Evolutionary conservation across 2,113 vertebrate genomes (phyloP), one percentile per base, ranked within the genome.

Genomic region (Brachyhypopomus occidentalis): DNA sequence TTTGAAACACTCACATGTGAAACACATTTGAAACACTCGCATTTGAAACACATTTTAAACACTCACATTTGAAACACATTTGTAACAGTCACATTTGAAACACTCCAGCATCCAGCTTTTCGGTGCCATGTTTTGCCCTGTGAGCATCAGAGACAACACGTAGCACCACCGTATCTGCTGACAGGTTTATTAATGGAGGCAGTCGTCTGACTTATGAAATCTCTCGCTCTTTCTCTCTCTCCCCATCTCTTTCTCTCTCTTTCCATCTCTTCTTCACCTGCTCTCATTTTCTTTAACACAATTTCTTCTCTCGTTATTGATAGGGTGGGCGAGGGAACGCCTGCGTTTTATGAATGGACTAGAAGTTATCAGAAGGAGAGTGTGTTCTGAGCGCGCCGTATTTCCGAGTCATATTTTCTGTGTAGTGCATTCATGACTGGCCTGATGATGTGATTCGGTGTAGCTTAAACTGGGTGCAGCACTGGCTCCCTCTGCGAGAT

Each of bases 211-310:
- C 62, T 73, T 70, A 60, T 72, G 45, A 71, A 34, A 59, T 41
- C 41, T 41, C 41, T 41, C 41, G 2, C 41, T 41, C 41, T 41
- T 9, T 41, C 41, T 41, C 41, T 41, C 41, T 41, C 41, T 41
- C 41, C 9, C 41, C 9, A 6, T 41, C 41, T 41, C 41, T 41
- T 1, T 9, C 41, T 38, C 3, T 41, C 41, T 7, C 41, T 41
- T 41, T 9, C 17, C 30, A 11, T n/a, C 4, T 79, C 7, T 66
- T 9, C 48, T 23, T 71, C 52, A 67, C 52, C 59, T 55, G 9
- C 45, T 20, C 25, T 52, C 0, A 25, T 71, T 82, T 52, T 48
- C 77, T 80, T 25, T 82, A 25, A 59, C 64, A 62, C 5, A 23
- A 45, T 45, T 45, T 2, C 41, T 45, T 11, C 41, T 45, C 41